Percentiles rank a stretch among this genome's conserved stretches.
phyloP scores from a whole-genome alignment of 2,113 vertebrate species.

The Nipponia nippon region DNA sequence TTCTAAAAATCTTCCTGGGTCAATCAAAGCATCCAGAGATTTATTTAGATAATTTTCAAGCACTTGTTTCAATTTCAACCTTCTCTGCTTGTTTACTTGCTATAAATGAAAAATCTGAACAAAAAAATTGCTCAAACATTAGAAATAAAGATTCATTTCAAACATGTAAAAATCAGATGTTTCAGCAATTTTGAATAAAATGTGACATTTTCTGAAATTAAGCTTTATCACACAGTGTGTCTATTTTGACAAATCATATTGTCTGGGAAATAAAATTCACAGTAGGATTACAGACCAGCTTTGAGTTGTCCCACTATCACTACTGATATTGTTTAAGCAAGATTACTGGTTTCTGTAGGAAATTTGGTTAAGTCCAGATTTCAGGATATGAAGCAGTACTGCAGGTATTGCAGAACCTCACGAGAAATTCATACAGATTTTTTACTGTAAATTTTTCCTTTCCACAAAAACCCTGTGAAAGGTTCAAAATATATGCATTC shows the following conservation, averaged over 20 bases:
- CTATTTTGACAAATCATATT: background rate
- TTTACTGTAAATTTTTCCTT: background rate
- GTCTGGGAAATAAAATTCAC: background rate
- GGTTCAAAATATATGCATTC: background rate
- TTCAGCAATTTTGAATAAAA: background rate
- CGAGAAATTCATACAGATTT: background rate
- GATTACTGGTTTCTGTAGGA: background rate
- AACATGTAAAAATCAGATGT: background rate
- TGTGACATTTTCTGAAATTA: background rate
- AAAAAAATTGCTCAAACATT: background rate
- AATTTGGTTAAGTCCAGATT: background rate
- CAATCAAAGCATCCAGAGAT: background rate
- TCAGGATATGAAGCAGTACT: background rate
- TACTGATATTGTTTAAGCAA: background rate
- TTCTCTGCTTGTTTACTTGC: background rate
- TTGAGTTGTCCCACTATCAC: background rate
- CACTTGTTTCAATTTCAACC: background rate
- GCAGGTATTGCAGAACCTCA: background rate
- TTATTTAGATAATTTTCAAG: background rate
- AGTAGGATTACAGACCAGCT: background rate
- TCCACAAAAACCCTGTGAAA: background rate
- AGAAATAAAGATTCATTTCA: background rate
- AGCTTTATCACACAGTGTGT: background rate
- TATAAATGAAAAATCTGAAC: background rate
- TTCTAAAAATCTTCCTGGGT: background rate